Conservation (phyloP, 2,113 vertebrate genomes). For the Apodemus speciosus region DNA sequence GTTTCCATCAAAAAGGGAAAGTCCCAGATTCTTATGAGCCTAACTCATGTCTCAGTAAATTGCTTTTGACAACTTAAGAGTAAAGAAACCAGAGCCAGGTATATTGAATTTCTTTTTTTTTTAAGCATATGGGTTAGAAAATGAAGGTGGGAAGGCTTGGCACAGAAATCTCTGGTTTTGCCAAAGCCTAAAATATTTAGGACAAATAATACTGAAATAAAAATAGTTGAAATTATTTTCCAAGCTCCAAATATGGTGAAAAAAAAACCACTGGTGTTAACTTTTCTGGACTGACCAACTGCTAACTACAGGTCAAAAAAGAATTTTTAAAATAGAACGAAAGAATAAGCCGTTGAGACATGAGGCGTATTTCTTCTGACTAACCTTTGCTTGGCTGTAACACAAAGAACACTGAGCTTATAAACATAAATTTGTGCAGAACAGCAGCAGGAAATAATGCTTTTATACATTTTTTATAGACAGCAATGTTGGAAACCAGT, state of each 20-base stretch:
- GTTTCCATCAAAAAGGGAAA: slow-evolving; percentile 45
- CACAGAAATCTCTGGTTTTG: slow-evolving; percentile 24
- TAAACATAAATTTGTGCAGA: neutral
- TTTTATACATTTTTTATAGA: neutral
- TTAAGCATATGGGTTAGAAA: slow-evolving; percentile 57
- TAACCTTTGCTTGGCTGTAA: neutral
- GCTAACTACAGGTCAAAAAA: slow-evolving; percentile 14
- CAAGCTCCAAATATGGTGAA: slow-evolving; percentile 32
- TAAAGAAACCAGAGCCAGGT: slow-evolving; percentile 25
- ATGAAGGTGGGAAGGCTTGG: slow-evolving; percentile 56
- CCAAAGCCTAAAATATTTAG: slow-evolving; percentile 62
- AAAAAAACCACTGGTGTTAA: slow-evolving; percentile 22
- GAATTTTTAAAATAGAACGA: neutral
- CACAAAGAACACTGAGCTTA: slow-evolving; percentile 18
- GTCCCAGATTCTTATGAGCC: slow-evolving; percentile 48
- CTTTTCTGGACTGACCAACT: slow-evolving; percentile 34
- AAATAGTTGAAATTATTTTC: slow-evolving; percentile 40
- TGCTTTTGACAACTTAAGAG: slow-evolving; percentile 46
- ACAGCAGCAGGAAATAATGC: neutral
- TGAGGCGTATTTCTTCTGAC: neutral
- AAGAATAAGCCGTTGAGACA: neutral
- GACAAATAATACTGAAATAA: neutral
- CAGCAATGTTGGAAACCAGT: neutral
- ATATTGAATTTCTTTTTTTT: slow-evolving; percentile 63
- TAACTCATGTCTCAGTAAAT: slow-evolving; percentile 33